phyloP scores from a whole-genome alignment of 2,113 vertebrate genomes.

The Elephas maximus region DNA sequence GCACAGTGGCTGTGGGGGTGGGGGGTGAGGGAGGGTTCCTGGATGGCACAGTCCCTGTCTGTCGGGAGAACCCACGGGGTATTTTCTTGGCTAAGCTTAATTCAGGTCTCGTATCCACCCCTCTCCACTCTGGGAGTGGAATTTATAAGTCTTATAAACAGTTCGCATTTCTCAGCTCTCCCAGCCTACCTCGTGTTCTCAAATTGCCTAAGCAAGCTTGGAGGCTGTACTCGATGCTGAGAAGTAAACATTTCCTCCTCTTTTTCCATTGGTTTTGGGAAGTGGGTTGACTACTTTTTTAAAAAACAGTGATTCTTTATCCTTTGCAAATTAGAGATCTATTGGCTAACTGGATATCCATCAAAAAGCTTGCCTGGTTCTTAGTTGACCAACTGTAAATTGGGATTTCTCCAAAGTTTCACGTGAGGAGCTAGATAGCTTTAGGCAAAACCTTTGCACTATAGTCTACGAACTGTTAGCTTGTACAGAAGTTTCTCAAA shows the following conservation, averaged over 20 bases:
- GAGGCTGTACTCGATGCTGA: neutral
- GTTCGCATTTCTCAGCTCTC: conserved; percentile 21
- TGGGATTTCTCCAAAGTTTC: conserved; percentile 24
- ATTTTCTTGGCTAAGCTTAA: conserved; percentile 49
- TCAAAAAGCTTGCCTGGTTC: neutral
- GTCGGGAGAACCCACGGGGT: neutral
- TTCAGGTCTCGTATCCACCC: conserved; percentile 36
- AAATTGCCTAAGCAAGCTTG: neutral
- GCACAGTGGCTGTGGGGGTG: neutral
- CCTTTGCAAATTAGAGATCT: conserved; percentile 41
- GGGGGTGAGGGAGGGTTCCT: neutral
- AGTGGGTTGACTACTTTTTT: neutral
- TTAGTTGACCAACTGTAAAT: neutral
- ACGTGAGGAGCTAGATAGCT: neutral
- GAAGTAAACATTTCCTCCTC: neutral
- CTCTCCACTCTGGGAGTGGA: neutral
- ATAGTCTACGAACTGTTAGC: neutral
- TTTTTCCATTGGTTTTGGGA: neutral
- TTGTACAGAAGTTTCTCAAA: neutral
- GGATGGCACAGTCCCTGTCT: neutral
- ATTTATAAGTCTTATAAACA: conserved; percentile 58
- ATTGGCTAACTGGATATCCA: conserved; percentile 8
- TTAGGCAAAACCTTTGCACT: neutral
- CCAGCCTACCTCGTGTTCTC: neutral
- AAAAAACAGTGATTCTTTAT: neutral